Percentiles rank a stretch among this genome's conserved stretches.
phyloP scores from a whole-genome alignment of 2,888 invertebrate genomes.

The Amblyteles armatorius region DNA sequence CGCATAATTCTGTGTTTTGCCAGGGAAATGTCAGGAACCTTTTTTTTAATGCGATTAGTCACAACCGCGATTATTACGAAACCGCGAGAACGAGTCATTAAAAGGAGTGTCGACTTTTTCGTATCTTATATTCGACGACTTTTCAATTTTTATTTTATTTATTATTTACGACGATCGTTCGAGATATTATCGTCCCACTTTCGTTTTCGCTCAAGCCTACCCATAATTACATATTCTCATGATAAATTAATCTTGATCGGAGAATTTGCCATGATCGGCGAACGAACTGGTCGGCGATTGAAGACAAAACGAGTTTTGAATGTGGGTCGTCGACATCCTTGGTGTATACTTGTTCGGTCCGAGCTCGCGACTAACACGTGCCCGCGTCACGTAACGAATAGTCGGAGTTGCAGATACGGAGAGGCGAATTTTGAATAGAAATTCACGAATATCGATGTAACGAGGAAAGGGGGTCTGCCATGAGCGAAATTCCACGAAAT shows the following conservation, averaged over 20 bases:
- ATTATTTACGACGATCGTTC: not conserved
- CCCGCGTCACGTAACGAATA: not conserved
- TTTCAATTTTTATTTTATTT: not conserved
- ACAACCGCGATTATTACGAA: not conserved
- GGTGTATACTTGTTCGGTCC: not conserved
- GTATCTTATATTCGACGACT: not conserved
- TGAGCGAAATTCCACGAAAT: constrained; percentile 48
- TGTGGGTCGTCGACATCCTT: constrained; percentile 60
- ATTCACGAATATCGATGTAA: not conserved
- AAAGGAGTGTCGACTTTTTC: not conserved
- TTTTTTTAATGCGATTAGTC: too few relatives aligned
- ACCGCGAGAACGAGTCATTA: not conserved
- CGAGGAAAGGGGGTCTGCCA: constrained; percentile 15
- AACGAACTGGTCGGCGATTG: constrained; percentile 54
- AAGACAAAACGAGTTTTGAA: constrained; percentile 65
- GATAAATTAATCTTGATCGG: constrained; percentile 44
- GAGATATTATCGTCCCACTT: constrained; percentile 59
- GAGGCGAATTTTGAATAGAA: constrained; percentile 30
- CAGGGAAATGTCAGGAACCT: too few relatives aligned
- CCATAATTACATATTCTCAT: constrained; percentile 14
- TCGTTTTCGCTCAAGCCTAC: constrained; percentile 46
- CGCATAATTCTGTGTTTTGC: too few relatives aligned
- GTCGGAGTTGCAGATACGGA: not conserved
- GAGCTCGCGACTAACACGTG: not conserved
- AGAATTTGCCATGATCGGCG: constrained; percentile 36